phyloP scores from a whole-genome alignment of 1,140 invertebrate genomes.

The Drosophila pseudoobscura region DNA sequence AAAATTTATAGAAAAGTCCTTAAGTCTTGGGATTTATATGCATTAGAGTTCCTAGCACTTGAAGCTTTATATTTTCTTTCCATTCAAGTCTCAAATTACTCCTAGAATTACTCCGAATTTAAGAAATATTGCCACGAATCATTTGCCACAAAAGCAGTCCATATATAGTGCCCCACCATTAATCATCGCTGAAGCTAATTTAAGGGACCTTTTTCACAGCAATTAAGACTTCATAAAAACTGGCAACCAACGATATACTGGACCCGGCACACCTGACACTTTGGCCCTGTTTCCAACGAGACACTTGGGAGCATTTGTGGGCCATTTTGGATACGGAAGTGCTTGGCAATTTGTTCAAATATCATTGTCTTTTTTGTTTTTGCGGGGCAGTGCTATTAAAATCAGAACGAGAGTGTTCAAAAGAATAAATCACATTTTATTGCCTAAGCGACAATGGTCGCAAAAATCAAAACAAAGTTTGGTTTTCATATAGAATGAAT shows the following conservation, averaged over 20 bases:
- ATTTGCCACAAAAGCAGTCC: no score
- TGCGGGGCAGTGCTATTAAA: conserved; percentile 48
- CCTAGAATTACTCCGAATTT: no score
- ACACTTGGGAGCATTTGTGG: conserved; percentile 43
- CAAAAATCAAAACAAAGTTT: conserved; percentile 57
- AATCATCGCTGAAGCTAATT: conserved; percentile 28
- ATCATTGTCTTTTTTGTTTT: neutral
- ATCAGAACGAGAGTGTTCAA: conserved; percentile 38
- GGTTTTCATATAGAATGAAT: conserved; percentile 46
- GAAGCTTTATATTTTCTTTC: no score
- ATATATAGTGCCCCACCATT: conserved; percentile 4
- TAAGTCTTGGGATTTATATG: no score
- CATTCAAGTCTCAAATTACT: no score
- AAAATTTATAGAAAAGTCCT: no score
- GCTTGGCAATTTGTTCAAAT: conserved; percentile 40
- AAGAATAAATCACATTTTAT: conserved; percentile 74
- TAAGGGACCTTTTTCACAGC: conserved; percentile 41
- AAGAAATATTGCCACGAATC: neutral
- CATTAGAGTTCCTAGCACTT: no score
- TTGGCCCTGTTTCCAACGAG: conserved; percentile 27
- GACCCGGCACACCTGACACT: conserved; percentile 32
- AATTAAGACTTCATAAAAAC: conserved; percentile 54
- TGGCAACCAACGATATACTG: neutral
- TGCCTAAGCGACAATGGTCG: conserved; percentile 72
- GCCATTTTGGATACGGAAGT: conserved; percentile 32